These are phyloP conservation scores for Spilosoma lubricipeda DNA, from an alignment of 2,888 invertebrate species.

Conservation along the genomic window DNA sequence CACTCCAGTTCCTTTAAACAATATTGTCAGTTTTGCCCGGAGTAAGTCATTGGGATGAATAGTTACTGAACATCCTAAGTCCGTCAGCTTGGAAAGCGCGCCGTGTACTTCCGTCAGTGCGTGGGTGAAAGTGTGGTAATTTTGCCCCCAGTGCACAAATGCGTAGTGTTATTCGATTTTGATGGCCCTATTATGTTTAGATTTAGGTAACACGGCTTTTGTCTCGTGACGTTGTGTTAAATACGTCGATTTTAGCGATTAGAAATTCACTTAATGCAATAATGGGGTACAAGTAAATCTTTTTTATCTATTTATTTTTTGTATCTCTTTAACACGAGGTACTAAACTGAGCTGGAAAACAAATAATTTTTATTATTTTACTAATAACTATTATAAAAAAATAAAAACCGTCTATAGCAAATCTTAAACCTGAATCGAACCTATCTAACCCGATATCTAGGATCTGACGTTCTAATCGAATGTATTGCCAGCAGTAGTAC, in stretches of 20 bases:
- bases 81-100: conserved; percentile 42
- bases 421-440: no score
- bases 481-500: not conserved
- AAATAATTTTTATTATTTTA: no score
- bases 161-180: conserved; percentile 54
- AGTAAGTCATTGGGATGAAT: conserved; percentile 32
- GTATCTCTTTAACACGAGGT: no score
- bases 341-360: no score
- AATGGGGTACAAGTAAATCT: not conserved
- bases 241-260: not conserved
- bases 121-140: conserved; percentile 65
- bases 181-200: conserved; percentile 46
- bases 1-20: conserved; percentile 1
- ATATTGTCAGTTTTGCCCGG: conserved; percentile 18
- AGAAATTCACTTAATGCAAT: not conserved
- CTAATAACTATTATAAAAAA: no score
- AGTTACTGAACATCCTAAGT: conserved; percentile 41
- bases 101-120: conserved; percentile 53
- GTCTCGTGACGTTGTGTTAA: not conserved
- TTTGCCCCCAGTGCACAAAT: conserved; percentile 52
- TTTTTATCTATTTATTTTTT: not conserved
- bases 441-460: not conserved
- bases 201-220: conserved; percentile 20
- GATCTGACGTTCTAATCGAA: not conserved
- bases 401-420: no score